phyloP scores from a whole-genome alignment of 1,140 invertebrate species.

The Copidosoma floridanum region DNA sequence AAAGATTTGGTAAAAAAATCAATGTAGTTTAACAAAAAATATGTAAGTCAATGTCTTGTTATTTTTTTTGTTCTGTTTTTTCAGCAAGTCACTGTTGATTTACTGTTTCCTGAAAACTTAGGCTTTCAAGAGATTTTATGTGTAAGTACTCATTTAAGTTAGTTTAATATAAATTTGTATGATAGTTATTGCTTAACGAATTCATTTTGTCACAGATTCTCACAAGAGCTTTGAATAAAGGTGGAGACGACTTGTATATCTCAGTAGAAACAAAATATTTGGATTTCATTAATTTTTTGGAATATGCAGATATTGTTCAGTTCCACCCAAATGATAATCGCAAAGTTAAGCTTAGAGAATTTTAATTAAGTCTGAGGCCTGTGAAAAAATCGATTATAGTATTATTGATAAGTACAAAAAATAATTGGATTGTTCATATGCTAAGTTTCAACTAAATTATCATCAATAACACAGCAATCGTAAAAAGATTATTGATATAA shows the following conservation, averaged over 20 bases:
- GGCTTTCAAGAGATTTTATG: constrained; percentile 35
- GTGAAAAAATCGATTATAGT: no score
- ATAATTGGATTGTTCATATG: no score
- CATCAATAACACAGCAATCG: no score
- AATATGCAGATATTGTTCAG: constrained; percentile 39
- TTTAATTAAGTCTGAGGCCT: no score
- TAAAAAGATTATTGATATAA: no score
- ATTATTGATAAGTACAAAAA: no score
- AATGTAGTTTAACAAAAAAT: no score
- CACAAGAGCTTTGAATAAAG: constrained; percentile 34
- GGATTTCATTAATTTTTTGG: constrained; percentile 36
- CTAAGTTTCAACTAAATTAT: no score
- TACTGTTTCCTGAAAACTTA: constrained; percentile 36
- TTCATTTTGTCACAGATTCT: constrained; percentile 36
- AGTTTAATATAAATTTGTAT: constrained; percentile 2
- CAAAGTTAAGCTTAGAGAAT: constrained; percentile 41
- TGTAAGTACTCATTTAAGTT: constrained; percentile 32
- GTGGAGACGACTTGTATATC: constrained; percentile 48
- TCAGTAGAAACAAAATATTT: constrained; percentile 28
- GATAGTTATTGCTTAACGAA: constrained; percentile 6
- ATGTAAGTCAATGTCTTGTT: no score
- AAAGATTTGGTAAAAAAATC: constrained; percentile 45
- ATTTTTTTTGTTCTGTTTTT: no score
- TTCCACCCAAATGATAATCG: constrained; percentile 45
- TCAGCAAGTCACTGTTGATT: constrained; percentile 32